Evolutionary conservation across 92 coral and sea anemone genomes (phyloP).

Genomic region (Pocillopora grandis): DNA sequence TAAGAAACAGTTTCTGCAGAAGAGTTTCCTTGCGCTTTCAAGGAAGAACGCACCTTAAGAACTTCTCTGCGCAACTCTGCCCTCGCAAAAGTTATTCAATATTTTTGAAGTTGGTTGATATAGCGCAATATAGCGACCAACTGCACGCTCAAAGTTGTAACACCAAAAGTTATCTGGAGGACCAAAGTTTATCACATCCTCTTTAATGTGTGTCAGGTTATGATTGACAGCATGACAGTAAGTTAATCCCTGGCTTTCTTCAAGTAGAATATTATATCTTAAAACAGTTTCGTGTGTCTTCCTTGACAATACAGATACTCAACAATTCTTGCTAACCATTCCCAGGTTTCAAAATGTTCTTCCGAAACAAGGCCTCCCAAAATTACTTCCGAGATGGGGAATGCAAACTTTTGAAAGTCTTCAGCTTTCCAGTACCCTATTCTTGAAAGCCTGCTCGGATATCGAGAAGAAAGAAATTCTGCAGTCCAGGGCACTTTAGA

Average conservation of each 20-base stretch:
- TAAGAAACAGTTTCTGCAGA: not conserved
- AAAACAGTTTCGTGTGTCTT: no score
- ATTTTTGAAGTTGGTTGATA: constrained; percentile 35
- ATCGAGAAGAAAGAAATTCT: not conserved
- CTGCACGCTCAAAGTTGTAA: constrained; percentile 40
- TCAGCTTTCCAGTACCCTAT: constrained; percentile 35
- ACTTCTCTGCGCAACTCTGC: constrained; percentile 37
- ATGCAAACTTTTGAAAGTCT: constrained; percentile 34
- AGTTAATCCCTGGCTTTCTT: no score
- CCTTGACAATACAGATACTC: no score
- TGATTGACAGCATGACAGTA: no score
- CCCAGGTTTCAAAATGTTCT: constrained; percentile 1
- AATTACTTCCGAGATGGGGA: constrained; percentile 40
- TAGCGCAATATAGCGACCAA: constrained; percentile 20
- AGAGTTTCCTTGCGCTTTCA: not conserved
- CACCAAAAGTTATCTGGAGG: constrained; percentile 46
- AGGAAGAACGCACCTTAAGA: constrained; percentile 11
- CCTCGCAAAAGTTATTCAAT: constrained; percentile 46
- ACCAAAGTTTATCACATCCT: constrained; percentile 36
- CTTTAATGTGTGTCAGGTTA: constrained; percentile 4
- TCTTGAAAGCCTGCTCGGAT: constrained; percentile 1
- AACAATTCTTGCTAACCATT: not conserved
- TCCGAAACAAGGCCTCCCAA: constrained; percentile 27
- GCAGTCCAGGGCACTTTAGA: not conserved
- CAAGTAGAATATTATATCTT: no score